These are phyloP conservation scores for Myotis vivesi DNA, from an alignment of 2,797 vertebrate genomes.

Conservation along the genomic window DNA sequence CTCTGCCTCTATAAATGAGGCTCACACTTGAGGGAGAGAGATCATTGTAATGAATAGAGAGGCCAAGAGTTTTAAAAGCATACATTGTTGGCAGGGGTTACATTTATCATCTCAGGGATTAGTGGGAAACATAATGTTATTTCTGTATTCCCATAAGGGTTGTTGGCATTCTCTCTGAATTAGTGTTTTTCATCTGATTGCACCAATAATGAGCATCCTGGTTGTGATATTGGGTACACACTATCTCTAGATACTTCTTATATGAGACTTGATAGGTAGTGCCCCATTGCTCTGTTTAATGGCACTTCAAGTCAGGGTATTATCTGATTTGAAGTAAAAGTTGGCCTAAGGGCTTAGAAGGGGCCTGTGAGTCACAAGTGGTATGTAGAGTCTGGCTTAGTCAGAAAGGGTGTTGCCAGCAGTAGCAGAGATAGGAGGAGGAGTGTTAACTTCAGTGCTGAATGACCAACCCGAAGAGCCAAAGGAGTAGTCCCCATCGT, in stretches of 20 bases:
- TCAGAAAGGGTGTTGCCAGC: neutral
- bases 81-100: neutral
- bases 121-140: neutral
- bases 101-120: neutral
- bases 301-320: neutral
- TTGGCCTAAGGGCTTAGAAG: neutral
- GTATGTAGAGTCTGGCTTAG: neutral
- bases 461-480: neutral
- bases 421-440: neutral
- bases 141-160: neutral
- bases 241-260: neutral
- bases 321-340: neutral
- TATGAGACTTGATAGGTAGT: neutral
- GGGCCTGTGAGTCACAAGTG: neutral
- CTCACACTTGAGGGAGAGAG: neutral
- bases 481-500: neutral
- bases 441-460: neutral
- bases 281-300: neutral
- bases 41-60: neutral
- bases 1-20: neutral
- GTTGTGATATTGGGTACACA: neutral
- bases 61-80: neutral
- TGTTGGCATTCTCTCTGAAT: neutral
- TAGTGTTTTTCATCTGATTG: neutral
- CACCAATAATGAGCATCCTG: neutral